Percentiles rank a stretch among this genome's conserved stretches.
Evolutionary conservation across 1,140 invertebrate genomes (phyloP).

Genomic region (Apis dorsata): DNA sequence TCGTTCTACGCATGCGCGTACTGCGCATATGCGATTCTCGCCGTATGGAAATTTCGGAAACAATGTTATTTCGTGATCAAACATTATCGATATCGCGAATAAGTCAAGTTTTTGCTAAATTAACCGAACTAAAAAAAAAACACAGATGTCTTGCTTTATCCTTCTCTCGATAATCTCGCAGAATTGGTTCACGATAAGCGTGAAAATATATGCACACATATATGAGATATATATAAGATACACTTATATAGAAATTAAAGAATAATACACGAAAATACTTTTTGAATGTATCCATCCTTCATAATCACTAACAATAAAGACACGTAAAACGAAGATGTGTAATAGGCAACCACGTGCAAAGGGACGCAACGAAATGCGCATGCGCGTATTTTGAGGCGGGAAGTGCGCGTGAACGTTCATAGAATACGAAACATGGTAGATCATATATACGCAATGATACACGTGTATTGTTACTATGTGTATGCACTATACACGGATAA

Average conservation of each 20-base stretch:
- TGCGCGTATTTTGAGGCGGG: constrained; percentile 26
- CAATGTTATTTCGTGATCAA: background rate
- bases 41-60: constrained; percentile 26
- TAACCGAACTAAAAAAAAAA: background rate
- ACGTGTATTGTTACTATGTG: background rate
- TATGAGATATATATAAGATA: background rate
- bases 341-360: constrained; percentile 24
- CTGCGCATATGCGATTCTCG: background rate
- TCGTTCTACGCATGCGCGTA: background rate
- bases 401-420: constrained; percentile 16
- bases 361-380: constrained; percentile 13
- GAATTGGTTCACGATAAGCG: background rate
- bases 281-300: background rate
- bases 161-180: too few species aligned
- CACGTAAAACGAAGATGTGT: background rate
- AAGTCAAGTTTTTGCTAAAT: background rate
- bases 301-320: background rate
- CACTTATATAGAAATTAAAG: too few species aligned
- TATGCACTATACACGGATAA: background rate
- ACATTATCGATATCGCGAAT: background rate
- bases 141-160: background rate
- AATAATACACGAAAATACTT: background rate
- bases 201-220: background rate
- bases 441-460: background rate
- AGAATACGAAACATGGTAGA: background rate